A percentile compares a stretch with the other conserved stretches of the same genome.
These are phyloP conservation scores for Pseudomugil tenellus DNA, from an alignment of 2,797 vertebrate species.

Conservation along the genomic window DNA sequence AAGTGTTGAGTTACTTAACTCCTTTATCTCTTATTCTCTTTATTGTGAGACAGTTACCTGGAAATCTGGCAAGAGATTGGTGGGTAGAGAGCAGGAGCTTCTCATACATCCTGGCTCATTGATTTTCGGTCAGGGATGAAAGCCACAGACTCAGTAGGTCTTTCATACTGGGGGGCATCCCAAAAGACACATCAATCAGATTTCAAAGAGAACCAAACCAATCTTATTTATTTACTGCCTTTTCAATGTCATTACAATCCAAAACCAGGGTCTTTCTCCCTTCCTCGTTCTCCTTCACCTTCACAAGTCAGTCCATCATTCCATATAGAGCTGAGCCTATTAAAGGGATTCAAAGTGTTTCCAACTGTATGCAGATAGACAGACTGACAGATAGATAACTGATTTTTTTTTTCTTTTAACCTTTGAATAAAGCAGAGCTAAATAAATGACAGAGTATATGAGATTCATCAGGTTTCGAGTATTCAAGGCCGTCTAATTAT, in stretches of 20 bases:
- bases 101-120: conserved; percentile 78
- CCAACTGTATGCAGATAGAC: too few species aligned
- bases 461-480: conserved; percentile 61
- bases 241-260: conserved; percentile 78
- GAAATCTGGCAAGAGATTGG: conserved; percentile 68
- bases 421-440: conserved; percentile 46
- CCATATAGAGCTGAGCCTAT: conserved; percentile 8
- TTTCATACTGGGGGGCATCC: conserved; percentile 77
- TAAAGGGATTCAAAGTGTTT: neutral
- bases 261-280: conserved; percentile 57
- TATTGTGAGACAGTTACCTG: conserved; percentile 65
- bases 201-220: conserved; percentile 75
- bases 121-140: conserved; percentile 81
- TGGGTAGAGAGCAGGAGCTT: conserved; percentile 67
- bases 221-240: conserved; percentile 82
- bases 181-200: conserved; percentile 84
- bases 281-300: conserved; percentile 68
- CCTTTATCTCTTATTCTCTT: conserved; percentile 46
- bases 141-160: conserved; percentile 80
- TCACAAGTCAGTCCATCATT: conserved; percentile 73
- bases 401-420: neutral
- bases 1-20: conserved; percentile 8
- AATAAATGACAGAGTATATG: conserved; percentile 64
- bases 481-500: conserved; percentile 68
- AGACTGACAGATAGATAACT: too few species aligned